phyloP scores from a whole-genome alignment of 2,797 vertebrate genomes.

The Epinephelus coioides region DNA sequence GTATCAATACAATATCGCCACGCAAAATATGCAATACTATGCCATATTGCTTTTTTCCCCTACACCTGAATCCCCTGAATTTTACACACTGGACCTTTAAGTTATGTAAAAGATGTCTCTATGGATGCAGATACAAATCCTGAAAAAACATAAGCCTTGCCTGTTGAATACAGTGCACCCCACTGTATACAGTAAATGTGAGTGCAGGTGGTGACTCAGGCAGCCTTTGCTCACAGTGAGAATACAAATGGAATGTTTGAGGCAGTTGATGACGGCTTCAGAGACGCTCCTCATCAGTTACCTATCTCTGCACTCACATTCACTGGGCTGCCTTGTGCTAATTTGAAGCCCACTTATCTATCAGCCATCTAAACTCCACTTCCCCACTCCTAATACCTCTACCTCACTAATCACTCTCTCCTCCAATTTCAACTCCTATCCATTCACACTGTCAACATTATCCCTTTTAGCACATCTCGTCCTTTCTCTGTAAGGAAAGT shows the following conservation, averaged over 20 bases:
- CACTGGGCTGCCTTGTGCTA: background rate
- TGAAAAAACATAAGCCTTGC: too few relatives aligned
- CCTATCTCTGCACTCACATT: constrained; percentile 17
- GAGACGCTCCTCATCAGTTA: background rate
- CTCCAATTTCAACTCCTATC: constrained; percentile 34
- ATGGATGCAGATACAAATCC: too few relatives aligned
- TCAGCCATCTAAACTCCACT: background rate
- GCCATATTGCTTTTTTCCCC: too few relatives aligned
- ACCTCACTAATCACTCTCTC: constrained; percentile 3
- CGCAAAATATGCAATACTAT: too few relatives aligned
- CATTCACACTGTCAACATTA: constrained; percentile 30
- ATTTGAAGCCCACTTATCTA: constrained; percentile 26
- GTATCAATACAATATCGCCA: too few relatives aligned
- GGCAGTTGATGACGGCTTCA: background rate
- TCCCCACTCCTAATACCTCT: background rate
- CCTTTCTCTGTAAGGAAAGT: constrained; percentile 57
- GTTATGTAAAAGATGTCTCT: too few relatives aligned
- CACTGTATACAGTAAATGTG: background rate
- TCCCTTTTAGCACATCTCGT: constrained; percentile 59
- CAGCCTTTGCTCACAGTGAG: background rate
- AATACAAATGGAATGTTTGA: background rate
- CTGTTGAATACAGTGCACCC: too few relatives aligned
- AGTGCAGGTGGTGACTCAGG: background rate
- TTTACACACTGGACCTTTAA: too few relatives aligned
- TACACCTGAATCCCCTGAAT: too few relatives aligned